phyloP scores from a whole-genome alignment of 64 coral and sea anemone genomes.

The Astreopora myriophthalma region DNA sequence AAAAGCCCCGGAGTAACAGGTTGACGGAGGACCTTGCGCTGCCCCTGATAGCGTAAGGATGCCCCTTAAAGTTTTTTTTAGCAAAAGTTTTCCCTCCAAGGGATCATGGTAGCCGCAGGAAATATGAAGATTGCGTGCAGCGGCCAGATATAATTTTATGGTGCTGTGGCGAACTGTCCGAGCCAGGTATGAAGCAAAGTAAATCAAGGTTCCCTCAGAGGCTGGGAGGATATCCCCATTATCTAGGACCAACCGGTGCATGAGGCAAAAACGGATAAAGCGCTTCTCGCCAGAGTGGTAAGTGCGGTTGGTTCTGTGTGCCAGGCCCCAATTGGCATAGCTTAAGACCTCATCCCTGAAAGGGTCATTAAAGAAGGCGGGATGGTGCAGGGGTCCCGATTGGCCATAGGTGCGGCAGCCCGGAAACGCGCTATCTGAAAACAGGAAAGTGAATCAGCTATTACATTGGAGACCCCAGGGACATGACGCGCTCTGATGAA shows the following conservation, averaged over 20 bases:
- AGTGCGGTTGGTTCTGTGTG: neutral
- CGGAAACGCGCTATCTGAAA: slow-evolving; percentile 12
- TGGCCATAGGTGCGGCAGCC: neutral
- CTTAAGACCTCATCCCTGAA: neutral
- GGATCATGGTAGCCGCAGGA: neutral
- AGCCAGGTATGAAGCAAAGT: neutral
- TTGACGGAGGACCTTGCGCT: neutral
- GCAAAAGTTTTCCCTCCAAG: neutral
- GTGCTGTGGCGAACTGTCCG: neutral
- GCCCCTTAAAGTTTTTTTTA: neutral
- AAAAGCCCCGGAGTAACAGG: neutral
- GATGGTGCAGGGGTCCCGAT: neutral
- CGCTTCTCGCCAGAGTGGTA: neutral
- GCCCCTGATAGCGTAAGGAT: neutral
- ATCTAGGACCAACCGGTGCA: neutral
- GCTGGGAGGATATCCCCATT: neutral
- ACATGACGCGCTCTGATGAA: neutral
- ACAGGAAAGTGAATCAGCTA: slow-evolving; percentile 35
- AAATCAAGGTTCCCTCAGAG: neutral
- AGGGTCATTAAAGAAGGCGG: neutral
- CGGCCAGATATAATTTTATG: neutral
- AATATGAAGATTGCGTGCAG: neutral
- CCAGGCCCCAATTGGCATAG: neutral
- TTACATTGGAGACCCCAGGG: neutral
- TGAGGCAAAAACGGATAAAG: neutral